Evolutionary conservation across 2,888 invertebrate genomes (phyloP).

Genomic region (Hipparchia semele): DNA sequence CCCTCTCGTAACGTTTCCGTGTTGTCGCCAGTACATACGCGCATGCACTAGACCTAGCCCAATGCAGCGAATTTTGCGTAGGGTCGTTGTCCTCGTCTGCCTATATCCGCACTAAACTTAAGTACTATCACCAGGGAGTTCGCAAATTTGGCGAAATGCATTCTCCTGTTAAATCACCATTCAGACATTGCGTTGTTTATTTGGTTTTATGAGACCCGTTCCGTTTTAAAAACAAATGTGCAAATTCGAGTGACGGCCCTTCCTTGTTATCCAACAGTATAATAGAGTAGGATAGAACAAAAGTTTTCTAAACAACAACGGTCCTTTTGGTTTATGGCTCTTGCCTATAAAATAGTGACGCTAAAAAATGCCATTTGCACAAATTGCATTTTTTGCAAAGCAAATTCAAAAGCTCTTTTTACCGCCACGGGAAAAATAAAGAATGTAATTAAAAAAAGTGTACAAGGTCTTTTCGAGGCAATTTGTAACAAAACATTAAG

Average conservation of each 20-base stretch:
- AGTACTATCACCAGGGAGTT: slow-evolving; percentile 36
- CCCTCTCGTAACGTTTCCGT: slow-evolving; percentile 71
- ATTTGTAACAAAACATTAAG: slow-evolving; percentile 42
- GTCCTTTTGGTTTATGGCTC: slow-evolving; percentile 55
- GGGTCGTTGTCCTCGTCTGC: slow-evolving; percentile 74
- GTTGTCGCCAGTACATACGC: slow-evolving; percentile 75
- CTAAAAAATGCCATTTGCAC: slow-evolving; percentile 72
- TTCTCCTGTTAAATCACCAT: slow-evolving; percentile 24
- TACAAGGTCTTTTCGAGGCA: slow-evolving; percentile 47
- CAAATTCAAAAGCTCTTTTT: slow-evolving; percentile 50
- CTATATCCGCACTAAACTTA: slow-evolving; percentile 46
- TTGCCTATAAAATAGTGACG: slow-evolving; percentile 48
- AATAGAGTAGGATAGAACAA: slow-evolving; percentile 48
- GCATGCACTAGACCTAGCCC: slow-evolving; percentile 82
- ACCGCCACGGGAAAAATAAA: slow-evolving; percentile 33
- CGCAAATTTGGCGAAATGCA: slow-evolving; percentile 28
- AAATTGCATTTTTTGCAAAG: slow-evolving; percentile 63
- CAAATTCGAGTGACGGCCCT: slow-evolving; percentile 60
- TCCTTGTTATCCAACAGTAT: slow-evolving; percentile 51
- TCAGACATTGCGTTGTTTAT: slow-evolving; percentile 12
- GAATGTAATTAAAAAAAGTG: slow-evolving; percentile 51
- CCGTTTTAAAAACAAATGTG: slow-evolving; percentile 58
- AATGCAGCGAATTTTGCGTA: slow-evolving; percentile 84
- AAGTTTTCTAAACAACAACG: slow-evolving; percentile 54
- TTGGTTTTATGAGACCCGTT: slow-evolving; percentile 42